Evolutionary conservation across 2,797 vertebrate genomes (phyloP), one percentile per base, ranked within the genome.

Genomic region (Urophycis tenuis): DNA sequence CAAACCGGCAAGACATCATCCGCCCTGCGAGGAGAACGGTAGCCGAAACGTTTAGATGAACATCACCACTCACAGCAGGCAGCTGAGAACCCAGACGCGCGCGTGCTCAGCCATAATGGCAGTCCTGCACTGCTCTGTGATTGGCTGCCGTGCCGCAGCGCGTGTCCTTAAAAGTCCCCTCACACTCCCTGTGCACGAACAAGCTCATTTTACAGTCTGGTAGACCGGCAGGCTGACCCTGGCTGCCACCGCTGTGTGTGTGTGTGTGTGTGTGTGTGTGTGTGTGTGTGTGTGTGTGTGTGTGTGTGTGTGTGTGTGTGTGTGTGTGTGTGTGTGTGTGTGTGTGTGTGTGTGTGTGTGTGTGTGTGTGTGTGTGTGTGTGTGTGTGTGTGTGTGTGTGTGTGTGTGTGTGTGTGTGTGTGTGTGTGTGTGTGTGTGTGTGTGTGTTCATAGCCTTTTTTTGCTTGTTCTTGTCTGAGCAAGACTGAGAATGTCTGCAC

Each of bases 401-500:
- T 39, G 36, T 39, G 36, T 39, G 36, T 39, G 36, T 39, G 36
- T 73, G 71, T 73, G 72, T 73, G 72, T 73, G 25, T 73, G 32
- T 35, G 33, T 73, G 72, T 33, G 14, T 35, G 33, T 36, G 29
- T 73, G 72, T 39, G 36, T 39, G 36, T 49, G 36, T 39, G 36
- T 39, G 36, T 39, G 36, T 39, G 36, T 39, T 5, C 11, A 10
- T 39, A n/a, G 14, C 17, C 14, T 45, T 14, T 45, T 14, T 45
- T 14, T 45, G 41, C n/a, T 14, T 45, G 41, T 45, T 1, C 15
- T 15, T 45, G 41, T 45, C 14, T 45, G 41, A 15, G 19, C 5
- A 22, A 11, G 10, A 49, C 9, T 49, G 17, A 17, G 19, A 19
- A 19, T 17, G 45, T 49, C 45, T 60, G 22, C n/a, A 15, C 49